phyloP scores from a whole-genome alignment of 2,113 vertebrate genomes.

The Myocastor coypus region DNA sequence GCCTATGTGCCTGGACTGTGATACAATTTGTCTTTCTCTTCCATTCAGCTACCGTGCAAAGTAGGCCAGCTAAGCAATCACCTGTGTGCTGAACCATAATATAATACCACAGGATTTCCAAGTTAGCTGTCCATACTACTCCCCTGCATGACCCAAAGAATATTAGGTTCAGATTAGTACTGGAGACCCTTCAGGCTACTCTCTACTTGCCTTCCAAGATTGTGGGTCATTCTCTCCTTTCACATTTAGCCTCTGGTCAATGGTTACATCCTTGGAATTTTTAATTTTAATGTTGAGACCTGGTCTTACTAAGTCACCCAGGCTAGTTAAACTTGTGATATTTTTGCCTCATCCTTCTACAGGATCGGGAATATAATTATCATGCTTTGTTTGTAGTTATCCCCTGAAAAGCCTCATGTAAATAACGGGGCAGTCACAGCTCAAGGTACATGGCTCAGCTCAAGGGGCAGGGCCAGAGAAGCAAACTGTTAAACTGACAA shows the following conservation, averaged over 20 bases:
- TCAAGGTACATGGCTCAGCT: too few species aligned
- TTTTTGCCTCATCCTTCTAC: neutral
- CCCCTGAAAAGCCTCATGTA: too few species aligned
- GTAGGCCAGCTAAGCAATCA: neutral
- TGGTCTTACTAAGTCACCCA: neutral
- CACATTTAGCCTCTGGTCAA: neutral
- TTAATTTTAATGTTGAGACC: neutral
- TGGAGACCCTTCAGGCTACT: neutral
- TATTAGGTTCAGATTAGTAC: constrained; percentile 1
- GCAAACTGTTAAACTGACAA: too few species aligned
- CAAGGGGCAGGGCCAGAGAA: too few species aligned
- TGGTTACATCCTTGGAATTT: neutral
- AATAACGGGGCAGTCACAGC: too few species aligned
- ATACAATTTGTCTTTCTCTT: neutral
- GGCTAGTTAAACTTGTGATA: neutral
- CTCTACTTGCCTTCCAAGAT: neutral
- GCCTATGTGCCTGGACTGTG: neutral
- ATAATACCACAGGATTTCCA: neutral
- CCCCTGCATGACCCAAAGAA: neutral
- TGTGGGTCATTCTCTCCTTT: neutral
- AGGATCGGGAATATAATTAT: neutral
- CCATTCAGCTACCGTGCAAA: neutral
- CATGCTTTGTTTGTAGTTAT: too few species aligned
- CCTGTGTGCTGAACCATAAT: neutral
- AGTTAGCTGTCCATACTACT: neutral